phyloP scores from a whole-genome alignment of 2,797 vertebrate species.

The Gymnothorax reevesii region DNA sequence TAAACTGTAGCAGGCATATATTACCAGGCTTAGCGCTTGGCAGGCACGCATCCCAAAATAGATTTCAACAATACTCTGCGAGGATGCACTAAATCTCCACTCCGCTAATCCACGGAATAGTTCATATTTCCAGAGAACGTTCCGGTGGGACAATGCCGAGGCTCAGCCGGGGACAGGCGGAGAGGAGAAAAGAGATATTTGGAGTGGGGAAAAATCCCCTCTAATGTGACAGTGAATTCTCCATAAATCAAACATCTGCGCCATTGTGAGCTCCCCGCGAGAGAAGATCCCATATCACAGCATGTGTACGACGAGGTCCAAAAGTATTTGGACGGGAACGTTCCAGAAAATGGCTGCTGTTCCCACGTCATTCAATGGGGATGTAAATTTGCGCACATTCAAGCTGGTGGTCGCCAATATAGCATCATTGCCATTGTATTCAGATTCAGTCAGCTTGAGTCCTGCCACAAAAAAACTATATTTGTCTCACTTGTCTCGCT shows the following conservation, averaged over 20 bases:
- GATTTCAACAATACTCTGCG: constrained; percentile 82
- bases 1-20: constrained; percentile 86
- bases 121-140: constrained; percentile 71
- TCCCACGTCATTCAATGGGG: too few species aligned
- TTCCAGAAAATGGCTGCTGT: too few species aligned
- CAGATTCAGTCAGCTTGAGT: too few species aligned
- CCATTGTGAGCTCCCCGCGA: constrained; percentile 65
- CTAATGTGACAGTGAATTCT: constrained; percentile 73
- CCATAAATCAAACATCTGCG: constrained; percentile 47
- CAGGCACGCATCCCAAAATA: constrained; percentile 81
- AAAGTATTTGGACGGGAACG: too few species aligned
- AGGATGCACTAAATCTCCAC: constrained; percentile 84
- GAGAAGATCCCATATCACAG: constrained; percentile 69
- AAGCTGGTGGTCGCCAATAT: too few species aligned
- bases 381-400: too few species aligned
- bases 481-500: too few species aligned
- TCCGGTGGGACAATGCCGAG: constrained; percentile 73
- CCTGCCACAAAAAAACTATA: too few species aligned
- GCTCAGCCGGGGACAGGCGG: constrained; percentile 75
- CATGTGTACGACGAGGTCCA: constrained; percentile 35
- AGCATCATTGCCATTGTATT: too few species aligned
- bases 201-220: constrained; percentile 64
- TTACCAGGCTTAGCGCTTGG: constrained; percentile 84
- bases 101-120: constrained; percentile 81
- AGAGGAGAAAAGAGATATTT: constrained; percentile 65